Conservation (phyloP, 2,888 invertebrate species). For the Dyspetes luteomarginatus region DNA sequence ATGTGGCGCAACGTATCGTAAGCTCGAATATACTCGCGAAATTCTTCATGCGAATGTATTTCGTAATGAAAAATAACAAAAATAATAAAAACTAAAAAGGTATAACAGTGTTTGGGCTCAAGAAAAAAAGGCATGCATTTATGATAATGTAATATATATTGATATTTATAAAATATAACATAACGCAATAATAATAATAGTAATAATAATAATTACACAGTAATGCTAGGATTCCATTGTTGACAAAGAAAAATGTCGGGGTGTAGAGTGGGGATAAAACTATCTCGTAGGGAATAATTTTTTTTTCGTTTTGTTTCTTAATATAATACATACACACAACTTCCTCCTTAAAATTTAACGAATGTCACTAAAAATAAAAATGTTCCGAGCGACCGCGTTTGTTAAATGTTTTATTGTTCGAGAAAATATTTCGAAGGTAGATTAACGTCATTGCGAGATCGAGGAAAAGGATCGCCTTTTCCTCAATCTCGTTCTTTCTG, state of each 20-base stretch:
- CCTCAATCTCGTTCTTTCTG: neutral
- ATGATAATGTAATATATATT: constrained; percentile 82
- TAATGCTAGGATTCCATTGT: constrained; percentile 76
- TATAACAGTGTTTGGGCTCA: constrained; percentile 67
- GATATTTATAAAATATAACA: constrained; percentile 83
- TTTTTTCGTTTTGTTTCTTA: constrained; percentile 30
- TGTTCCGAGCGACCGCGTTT: constrained; percentile 3
- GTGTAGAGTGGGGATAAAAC: constrained; percentile 5
- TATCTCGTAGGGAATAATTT: constrained; percentile 31
- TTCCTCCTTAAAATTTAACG: constrained; percentile 25
- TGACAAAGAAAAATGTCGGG: constrained; percentile 72
- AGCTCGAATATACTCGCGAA: constrained; percentile 43
- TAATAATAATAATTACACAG: constrained; percentile 81
- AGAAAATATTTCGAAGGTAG: neutral
- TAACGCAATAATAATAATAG: constrained; percentile 81
- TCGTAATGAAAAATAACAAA: no score
- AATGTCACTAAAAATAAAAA: neutral
- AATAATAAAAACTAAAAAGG: constrained; percentile 12
- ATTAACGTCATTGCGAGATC: constrained; percentile 8
- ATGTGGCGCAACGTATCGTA: constrained; percentile 55
- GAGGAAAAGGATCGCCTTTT: neutral
- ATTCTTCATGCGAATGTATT: neutral
- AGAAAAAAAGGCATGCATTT: constrained; percentile 75
- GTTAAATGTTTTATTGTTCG: constrained; percentile 2
- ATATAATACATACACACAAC: constrained; percentile 45